Conservation (phyloP, 2,888 invertebrate genomes). For the Machimus rusticus region DNA sequence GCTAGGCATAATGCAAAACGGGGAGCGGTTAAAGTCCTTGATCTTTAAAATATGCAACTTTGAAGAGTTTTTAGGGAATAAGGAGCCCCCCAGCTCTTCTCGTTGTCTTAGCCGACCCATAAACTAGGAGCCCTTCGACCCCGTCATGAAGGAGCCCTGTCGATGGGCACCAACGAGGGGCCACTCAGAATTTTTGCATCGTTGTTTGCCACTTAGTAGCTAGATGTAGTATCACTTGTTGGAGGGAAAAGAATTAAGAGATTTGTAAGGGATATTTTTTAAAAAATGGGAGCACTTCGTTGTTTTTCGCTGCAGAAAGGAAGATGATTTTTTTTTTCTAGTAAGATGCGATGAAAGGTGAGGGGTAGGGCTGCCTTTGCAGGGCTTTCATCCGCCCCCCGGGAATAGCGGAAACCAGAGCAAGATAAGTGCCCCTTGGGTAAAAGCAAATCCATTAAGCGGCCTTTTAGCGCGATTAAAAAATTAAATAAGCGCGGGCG, state of each 20-base stretch:
- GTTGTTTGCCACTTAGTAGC: constrained; percentile 28
- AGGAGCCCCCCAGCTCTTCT: neutral
- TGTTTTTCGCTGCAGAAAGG: neutral
- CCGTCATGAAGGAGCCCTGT: neutral
- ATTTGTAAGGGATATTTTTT: constrained; percentile 3
- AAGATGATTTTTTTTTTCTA: neutral
- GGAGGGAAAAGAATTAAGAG: constrained; percentile 11
- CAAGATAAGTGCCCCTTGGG: neutral
- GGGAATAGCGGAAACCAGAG: neutral
- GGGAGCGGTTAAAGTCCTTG: constrained; percentile 4
- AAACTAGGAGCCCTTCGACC: neutral
- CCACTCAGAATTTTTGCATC: constrained; percentile 3
- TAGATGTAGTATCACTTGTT: constrained; percentile 23
- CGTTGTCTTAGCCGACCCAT: neutral
- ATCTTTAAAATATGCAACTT: constrained; percentile 21
- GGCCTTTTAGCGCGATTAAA: neutral
- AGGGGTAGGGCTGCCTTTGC: neutral
- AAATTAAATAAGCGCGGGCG: neutral
- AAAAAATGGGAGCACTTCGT: neutral
- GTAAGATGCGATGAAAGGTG: neutral
- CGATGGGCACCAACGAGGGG: neutral
- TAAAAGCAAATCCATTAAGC: neutral
- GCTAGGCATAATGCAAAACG: neutral
- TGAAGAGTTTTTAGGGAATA: neutral
- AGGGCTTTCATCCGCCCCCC: neutral